Conservation (phyloP, 2,797 vertebrate genomes). For the Pseudomugil gertrudae region DNA sequence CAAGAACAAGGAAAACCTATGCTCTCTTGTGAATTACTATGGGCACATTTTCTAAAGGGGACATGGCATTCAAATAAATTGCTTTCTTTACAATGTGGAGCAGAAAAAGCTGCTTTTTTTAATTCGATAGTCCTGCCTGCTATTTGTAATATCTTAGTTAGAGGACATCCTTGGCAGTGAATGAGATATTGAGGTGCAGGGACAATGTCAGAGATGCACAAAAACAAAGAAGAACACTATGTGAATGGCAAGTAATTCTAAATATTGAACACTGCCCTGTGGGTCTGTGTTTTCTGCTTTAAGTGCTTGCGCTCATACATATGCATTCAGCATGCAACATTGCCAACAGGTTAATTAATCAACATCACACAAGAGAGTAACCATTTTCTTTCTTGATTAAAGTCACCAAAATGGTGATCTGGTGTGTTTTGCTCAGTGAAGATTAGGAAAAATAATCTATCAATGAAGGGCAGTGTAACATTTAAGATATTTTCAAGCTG, state of each 20-base stretch:
- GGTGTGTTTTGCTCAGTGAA: slow-evolving; percentile 13
- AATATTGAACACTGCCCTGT: slow-evolving; percentile 18
- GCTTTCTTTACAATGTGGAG: slow-evolving; percentile 26
- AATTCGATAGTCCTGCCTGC: slow-evolving; percentile 14
- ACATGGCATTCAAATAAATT: slow-evolving; percentile 27
- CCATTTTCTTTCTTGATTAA: slow-evolving; percentile 25
- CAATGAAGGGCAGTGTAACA: slow-evolving; percentile 41
- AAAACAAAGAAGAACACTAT: slow-evolving; percentile 18
- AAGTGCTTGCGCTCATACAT: slow-evolving; percentile 26
- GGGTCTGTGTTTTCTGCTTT: slow-evolving; percentile 11
- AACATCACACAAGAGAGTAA: slow-evolving; percentile 40
- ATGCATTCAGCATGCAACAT: slow-evolving; percentile 30
- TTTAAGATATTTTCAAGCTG: slow-evolving; percentile 55
- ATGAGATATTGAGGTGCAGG: slow-evolving; percentile 32
- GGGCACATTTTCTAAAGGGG: slow-evolving; percentile 22
- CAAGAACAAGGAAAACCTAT: slow-evolving; percentile 28
- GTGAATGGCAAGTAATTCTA: slow-evolving; percentile 16
- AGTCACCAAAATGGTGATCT: slow-evolving; percentile 10
- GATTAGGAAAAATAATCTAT: slow-evolving; percentile 32
- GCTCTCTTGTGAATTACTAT: slow-evolving; percentile 32
- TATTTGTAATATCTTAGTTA: slow-evolving; percentile 17
- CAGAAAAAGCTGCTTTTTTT: slow-evolving; percentile 23
- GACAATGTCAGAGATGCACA: slow-evolving; percentile 32
- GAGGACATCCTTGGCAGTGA: slow-evolving; percentile 21
- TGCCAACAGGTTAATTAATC: slow-evolving; percentile 56